phyloP scores from a whole-genome alignment of 2,797 vertebrate species.

The Coregonus ussuriensis region DNA sequence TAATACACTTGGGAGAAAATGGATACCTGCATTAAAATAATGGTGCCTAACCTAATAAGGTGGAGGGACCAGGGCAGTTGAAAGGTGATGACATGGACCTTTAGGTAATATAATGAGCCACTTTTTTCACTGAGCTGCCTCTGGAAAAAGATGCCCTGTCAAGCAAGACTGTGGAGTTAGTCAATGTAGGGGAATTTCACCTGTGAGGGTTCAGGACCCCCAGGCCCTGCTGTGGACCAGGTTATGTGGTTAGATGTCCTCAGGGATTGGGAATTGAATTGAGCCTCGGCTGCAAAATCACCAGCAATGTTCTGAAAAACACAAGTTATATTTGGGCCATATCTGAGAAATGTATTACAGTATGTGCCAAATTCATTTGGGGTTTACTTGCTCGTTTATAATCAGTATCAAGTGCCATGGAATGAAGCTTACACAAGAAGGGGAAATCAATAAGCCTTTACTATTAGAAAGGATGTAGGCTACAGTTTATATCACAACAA shows the following conservation, averaged over 20 bases:
- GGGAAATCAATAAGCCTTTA: not conserved
- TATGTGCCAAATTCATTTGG: not conserved
- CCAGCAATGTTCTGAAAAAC: not conserved
- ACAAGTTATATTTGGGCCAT: not conserved
- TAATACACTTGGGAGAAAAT: not conserved
- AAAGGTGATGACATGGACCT: not conserved
- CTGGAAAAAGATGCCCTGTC: conserved; percentile 11
- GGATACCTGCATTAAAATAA: conserved; percentile 6
- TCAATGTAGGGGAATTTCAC: conserved; percentile 14
- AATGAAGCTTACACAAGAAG: not conserved
- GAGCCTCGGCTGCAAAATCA: conserved; percentile 5
- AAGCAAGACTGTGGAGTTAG: conserved; percentile 8
- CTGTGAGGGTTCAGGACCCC: conserved; percentile 8
- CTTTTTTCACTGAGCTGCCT: conserved; percentile 1
- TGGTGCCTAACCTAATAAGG: conserved; percentile 2
- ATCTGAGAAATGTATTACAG: not conserved
- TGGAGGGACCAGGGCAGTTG: not conserved
- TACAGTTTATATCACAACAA: not conserved
- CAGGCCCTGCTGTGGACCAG: conserved; percentile 6
- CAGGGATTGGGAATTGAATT: conserved; percentile 12
- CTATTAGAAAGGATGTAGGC: too few species aligned
- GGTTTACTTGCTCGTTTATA: not conserved
- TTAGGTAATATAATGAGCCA: conserved; percentile 5
- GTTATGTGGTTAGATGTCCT: not conserved
- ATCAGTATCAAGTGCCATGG: not conserved